Conservation (phyloP, 2,888 invertebrate genomes). For the Xanthia icteritia region DNA sequence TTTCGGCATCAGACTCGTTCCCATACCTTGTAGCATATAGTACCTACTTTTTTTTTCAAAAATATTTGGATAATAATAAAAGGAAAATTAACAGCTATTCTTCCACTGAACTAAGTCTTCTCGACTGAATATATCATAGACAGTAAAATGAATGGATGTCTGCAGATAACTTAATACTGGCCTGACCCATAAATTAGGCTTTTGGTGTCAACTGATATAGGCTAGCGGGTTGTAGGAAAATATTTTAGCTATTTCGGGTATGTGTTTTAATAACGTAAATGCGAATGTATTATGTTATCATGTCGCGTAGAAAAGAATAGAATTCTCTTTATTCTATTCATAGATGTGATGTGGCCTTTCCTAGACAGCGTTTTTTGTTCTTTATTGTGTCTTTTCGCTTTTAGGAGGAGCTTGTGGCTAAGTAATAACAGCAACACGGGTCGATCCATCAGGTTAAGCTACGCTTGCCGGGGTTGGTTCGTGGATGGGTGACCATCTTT, state of each 20-base stretch:
- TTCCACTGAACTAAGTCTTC: slow-evolving; percentile 18
- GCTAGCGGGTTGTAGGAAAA: slow-evolving; percentile 24
- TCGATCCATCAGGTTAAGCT: too few species aligned
- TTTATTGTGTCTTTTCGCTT: too few species aligned
- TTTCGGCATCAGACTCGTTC: too few species aligned
- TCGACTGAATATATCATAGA: slow-evolving; percentile 41
- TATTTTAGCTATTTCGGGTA: slow-evolving; percentile 18
- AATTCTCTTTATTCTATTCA: too few species aligned
- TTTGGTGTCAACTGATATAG: slow-evolving; percentile 36
- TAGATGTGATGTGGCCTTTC: background rate
- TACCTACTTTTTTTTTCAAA: too few species aligned
- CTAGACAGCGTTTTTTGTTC: too few species aligned
- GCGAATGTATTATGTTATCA: background rate
- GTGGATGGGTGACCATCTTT: too few species aligned
- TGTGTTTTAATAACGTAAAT: slow-evolving; percentile 30
- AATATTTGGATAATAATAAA: background rate
- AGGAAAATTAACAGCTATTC: background rate
- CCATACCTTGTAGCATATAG: too few species aligned
- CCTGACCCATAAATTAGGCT: slow-evolving; percentile 42
- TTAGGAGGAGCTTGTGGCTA: too few species aligned
- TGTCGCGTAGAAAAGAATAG: too few species aligned
- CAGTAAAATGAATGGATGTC: slow-evolving; percentile 41
- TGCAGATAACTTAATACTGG: slow-evolving; percentile 51
- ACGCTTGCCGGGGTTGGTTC: too few species aligned
- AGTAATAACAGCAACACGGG: too few species aligned